Evolutionary conservation across 2,888 invertebrate species (phyloP).

Genomic region (Pogonocherus hispidulus): DNA sequence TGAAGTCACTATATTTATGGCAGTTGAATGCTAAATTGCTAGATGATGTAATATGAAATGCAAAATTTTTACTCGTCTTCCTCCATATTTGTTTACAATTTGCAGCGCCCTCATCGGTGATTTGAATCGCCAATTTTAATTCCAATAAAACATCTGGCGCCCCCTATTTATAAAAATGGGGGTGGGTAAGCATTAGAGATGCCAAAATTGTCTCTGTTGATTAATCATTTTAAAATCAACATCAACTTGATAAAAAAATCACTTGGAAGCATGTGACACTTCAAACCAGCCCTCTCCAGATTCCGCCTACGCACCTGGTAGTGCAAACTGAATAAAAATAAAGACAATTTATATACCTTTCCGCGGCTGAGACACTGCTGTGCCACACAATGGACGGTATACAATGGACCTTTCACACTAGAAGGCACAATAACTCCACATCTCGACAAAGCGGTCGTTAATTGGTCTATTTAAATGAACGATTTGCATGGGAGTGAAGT

Average conservation of each 20-base stretch:
- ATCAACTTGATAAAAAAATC: neutral
- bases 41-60: too few relatives aligned
- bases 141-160: too few relatives aligned
- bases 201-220: too few relatives aligned
- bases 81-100: too few relatives aligned
- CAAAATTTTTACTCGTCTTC: too few relatives aligned
- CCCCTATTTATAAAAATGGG: too few relatives aligned
- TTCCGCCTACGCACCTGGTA: neutral
- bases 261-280: neutral
- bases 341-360: slow-evolving; percentile 28
- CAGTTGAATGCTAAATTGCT: too few relatives aligned
- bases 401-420: slow-evolving; percentile 23
- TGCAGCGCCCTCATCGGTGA: too few relatives aligned
- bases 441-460: slow-evolving; percentile 17
- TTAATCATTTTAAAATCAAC: neutral
- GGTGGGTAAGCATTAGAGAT: too few relatives aligned
- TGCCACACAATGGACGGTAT: slow-evolving; percentile 4
- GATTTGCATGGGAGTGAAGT: neutral
- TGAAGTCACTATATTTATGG: too few relatives aligned
- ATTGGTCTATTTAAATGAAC: neutral
- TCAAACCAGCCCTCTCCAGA: too few relatives aligned
- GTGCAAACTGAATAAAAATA: slow-evolving; percentile 3
- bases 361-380: slow-evolving; percentile 3
- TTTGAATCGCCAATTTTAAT: too few relatives aligned
- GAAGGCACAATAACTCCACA: neutral